These are phyloP conservation scores for Penelope pileata DNA, from an alignment of 2,113 vertebrate species.

Conservation along the genomic window DNA sequence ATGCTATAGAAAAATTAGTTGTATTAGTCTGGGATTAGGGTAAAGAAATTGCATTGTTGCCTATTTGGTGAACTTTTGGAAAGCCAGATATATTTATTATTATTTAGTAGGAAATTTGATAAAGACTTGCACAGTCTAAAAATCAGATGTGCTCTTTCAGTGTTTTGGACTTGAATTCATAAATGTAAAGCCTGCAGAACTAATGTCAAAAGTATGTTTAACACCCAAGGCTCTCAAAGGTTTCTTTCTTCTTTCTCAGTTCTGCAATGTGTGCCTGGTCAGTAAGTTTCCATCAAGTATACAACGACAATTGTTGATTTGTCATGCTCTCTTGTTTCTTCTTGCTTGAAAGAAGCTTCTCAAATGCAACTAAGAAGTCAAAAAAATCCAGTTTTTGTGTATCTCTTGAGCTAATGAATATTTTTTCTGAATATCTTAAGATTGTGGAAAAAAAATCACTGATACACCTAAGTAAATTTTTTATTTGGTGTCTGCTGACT, in stretches of 20 bases:
- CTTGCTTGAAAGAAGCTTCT: background rate
- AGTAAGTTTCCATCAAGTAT: background rate
- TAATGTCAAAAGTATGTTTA: background rate
- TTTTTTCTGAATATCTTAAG: background rate
- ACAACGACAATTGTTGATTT: background rate
- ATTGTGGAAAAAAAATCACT: background rate
- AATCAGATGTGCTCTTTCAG: background rate
- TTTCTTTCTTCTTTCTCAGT: background rate
- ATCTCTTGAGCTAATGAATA: background rate
- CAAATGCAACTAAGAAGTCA: background rate
- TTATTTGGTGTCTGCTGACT: background rate
- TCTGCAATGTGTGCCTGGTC: background rate
- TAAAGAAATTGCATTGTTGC: background rate
- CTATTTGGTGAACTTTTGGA: background rate
- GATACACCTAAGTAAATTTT: background rate
- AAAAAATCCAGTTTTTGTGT: background rate
- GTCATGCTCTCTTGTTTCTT: background rate
- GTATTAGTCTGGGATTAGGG: background rate
- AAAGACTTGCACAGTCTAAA: background rate
- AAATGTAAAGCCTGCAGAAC: background rate
- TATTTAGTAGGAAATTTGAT: background rate
- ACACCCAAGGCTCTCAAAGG: background rate
- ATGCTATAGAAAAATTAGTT: background rate
- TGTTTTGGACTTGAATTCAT: background rate
- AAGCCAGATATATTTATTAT: background rate